These are phyloP conservation scores for Fulica atra DNA, from an alignment of 2,113 vertebrate genomes.

Conservation along the genomic window DNA sequence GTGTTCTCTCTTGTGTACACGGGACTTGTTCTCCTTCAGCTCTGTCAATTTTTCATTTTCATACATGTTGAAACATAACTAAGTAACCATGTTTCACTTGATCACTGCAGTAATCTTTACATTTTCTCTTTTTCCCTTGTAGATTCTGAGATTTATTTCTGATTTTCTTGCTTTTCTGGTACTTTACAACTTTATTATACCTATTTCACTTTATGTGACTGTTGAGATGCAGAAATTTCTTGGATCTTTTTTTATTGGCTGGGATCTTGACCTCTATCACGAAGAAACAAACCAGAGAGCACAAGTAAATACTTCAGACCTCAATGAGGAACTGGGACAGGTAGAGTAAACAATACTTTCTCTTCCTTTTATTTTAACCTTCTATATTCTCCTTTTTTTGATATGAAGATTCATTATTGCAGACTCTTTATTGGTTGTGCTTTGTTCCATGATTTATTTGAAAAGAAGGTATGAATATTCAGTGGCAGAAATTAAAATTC, in stretches of 20 bases:
- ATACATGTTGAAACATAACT: background rate
- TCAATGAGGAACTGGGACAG: conserved; percentile 98
- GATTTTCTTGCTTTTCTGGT: conserved; percentile 98
- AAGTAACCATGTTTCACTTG: background rate
- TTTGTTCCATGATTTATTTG: background rate
- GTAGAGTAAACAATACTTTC: conserved; percentile 62
- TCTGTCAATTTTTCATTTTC: background rate
- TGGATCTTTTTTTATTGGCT: conserved; percentile 97
- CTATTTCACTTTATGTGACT: conserved; percentile 97
- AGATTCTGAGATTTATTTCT: conserved; percentile 97
- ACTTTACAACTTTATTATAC: conserved; percentile 98
- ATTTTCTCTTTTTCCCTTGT: background rate
- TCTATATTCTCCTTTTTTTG: background rate
- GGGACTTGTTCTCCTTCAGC: background rate
- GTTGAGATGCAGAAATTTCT: conserved; percentile 99
- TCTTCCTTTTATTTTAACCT: background rate
- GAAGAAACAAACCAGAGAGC: conserved; percentile 94
- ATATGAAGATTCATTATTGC: background rate
- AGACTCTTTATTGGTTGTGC: background rate
- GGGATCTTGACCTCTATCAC: conserved; percentile 98
- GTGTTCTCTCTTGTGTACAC: background rate
- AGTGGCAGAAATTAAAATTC: background rate
- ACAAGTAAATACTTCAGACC: conserved; percentile 98
- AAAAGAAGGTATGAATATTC: background rate
- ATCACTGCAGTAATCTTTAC: background rate